Percentiles rank a stretch among this genome's conserved stretches.
phyloP scores from a whole-genome alignment of 2,888 invertebrate genomes.

The Nemotelus nigrinus region DNA sequence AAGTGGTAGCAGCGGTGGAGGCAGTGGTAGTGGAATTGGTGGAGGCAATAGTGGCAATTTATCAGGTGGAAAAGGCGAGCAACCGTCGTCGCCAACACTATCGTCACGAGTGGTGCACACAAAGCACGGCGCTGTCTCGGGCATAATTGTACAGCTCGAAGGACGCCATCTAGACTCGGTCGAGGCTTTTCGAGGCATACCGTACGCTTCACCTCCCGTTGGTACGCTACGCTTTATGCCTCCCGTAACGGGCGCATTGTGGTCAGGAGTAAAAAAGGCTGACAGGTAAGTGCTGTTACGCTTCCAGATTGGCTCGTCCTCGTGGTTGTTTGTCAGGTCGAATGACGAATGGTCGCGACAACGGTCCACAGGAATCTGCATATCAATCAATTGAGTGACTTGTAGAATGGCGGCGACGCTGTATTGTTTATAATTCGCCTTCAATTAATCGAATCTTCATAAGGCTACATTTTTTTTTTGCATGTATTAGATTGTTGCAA shows the following conservation, averaged over 20 bases:
- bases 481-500: too few relatives aligned
- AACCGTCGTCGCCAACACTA: conserved; percentile 67
- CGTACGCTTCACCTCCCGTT: conserved; percentile 92
- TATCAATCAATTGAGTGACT: neutral
- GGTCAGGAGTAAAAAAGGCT: conserved; percentile 89
- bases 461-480: too few relatives aligned
- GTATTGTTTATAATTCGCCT: too few relatives aligned
- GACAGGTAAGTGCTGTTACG: conserved; percentile 67
- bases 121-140: conserved; percentile 87
- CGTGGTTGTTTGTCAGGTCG: neutral
- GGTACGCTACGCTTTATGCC: conserved; percentile 95
- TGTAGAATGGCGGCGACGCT: too few relatives aligned
- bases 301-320: conserved; percentile 7
- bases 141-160: conserved; percentile 84
- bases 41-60: conserved; percentile 54
- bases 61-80: conserved; percentile 59
- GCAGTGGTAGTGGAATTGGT: conserved; percentile 56
- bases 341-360: neutral
- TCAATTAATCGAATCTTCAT: too few relatives aligned
- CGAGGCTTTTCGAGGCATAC: conserved; percentile 92
- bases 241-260: conserved; percentile 91
- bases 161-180: conserved; percentile 86
- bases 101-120: conserved; percentile 87
- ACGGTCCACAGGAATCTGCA: neutral
- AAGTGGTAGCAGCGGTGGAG: conserved; percentile 53